Evolutionary conservation across 2,888 invertebrate genomes (phyloP).

Genomic region (Globia sparganii): DNA sequence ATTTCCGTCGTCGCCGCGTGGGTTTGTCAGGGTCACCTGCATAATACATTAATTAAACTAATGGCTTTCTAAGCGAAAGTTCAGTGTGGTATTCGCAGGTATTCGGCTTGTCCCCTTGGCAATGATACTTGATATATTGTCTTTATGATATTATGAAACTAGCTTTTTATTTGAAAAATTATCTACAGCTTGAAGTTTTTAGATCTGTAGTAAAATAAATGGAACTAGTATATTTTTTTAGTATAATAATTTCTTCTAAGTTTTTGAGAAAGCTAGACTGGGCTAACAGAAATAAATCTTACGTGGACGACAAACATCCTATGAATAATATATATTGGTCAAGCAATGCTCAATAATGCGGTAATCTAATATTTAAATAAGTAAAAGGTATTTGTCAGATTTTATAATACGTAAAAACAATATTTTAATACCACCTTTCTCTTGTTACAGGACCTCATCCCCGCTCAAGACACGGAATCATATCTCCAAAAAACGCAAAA

Average conservation of each 20-base stretch:
- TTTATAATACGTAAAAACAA: neutral
- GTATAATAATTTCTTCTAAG: neutral
- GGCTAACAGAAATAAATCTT: neutral
- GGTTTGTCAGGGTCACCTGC: constrained; percentile 28
- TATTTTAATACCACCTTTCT: constrained; percentile 10
- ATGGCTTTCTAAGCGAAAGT: constrained; percentile 46
- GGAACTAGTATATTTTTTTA: too few relatives aligned
- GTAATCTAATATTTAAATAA: neutral
- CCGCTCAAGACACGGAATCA: constrained; percentile 88
- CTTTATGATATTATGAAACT: neutral
- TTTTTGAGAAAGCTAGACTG: neutral
- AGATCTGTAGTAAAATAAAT: neutral
- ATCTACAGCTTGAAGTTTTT: neutral
- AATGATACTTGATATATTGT: neutral
- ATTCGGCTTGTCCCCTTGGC: neutral
- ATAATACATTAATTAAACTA: constrained; percentile 24
- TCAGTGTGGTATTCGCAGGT: neutral
- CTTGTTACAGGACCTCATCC: constrained; percentile 88
- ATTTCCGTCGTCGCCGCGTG: constrained; percentile 21
- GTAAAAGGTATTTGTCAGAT: neutral
- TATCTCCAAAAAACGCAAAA: constrained; percentile 91
- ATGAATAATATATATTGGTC: neutral
- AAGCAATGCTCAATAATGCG: neutral
- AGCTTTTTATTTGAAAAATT: neutral
- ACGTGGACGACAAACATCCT: neutral